A percentile compares a stretch with the other conserved stretches of the same genome.
Evolutionary conservation across 92 coral and sea anemone genomes (phyloP).

Genomic region (Parazoanthus darwini): DNA sequence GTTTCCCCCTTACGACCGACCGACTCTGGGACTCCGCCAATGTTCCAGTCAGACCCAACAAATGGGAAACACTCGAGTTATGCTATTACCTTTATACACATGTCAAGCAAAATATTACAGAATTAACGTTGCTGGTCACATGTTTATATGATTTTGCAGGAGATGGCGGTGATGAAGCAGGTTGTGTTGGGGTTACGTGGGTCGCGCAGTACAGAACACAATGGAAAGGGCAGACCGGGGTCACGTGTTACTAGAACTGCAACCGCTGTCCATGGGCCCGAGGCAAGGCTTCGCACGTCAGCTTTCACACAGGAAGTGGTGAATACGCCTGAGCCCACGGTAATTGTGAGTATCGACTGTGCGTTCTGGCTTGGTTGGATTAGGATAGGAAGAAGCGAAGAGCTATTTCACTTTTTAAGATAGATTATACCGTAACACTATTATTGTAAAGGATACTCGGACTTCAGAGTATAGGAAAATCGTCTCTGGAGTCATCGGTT

Average conservation of each 20-base stretch:
- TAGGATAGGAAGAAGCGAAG: neutral
- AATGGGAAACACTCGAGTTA: too few relatives aligned
- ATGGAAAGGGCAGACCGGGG: constrained; percentile 39
- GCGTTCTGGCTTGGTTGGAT: neutral
- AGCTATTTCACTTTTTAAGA: too few relatives aligned
- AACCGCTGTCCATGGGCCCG: constrained; percentile 60
- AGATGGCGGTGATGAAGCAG: constrained; percentile 87
- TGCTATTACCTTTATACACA: too few relatives aligned
- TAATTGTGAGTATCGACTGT: constrained; percentile 73
- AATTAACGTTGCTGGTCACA: neutral
- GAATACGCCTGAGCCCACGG: constrained; percentile 81
- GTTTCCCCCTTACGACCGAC: too few relatives aligned
- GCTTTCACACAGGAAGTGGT: constrained; percentile 48
- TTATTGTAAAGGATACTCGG: neutral
- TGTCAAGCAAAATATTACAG: too few relatives aligned
- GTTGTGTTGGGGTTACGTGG: constrained; percentile 74
- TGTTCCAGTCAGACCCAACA: too few relatives aligned
- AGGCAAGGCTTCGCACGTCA: constrained; percentile 53
- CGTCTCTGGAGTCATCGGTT: neutral
- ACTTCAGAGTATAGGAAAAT: too few relatives aligned
- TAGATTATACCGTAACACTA: neutral
- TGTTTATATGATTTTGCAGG: constrained; percentile 49
- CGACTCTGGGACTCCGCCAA: too few relatives aligned
- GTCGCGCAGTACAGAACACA: constrained; percentile 45
- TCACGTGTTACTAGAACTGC: constrained; percentile 47